Conservation (phyloP, 1,140 invertebrate genomes). For the Odontomachus brunneus region DNA sequence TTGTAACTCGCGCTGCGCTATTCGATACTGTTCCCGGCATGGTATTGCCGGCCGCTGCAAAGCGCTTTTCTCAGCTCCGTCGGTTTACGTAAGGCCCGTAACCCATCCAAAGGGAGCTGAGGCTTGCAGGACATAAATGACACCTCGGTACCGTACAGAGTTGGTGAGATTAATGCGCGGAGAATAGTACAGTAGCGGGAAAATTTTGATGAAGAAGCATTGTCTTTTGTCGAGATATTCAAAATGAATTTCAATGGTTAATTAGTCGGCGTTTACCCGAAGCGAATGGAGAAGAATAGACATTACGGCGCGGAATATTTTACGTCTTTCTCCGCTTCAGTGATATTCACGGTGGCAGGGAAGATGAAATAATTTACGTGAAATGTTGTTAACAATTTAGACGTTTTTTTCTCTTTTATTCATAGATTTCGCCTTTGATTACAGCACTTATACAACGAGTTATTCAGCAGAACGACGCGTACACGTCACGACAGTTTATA, state of each 20-base stretch:
- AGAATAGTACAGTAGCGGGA: not conserved
- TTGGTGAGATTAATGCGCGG: not conserved
- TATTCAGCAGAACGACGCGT: not conserved
- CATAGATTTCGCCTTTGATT: not conserved
- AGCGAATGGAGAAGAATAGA: not conserved
- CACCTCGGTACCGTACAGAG: not conserved
- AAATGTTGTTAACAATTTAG: not conserved
- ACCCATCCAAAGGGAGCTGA: not conserved
- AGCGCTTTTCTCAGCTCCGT: conserved; percentile 19
- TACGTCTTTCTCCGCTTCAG: not conserved
- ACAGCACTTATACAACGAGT: not conserved
- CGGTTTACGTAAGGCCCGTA: not conserved
- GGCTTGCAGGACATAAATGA: not conserved
- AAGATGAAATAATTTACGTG: not conserved
- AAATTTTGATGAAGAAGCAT: not conserved
- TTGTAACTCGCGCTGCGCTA: conserved; percentile 63
- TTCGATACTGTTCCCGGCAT: conserved; percentile 29
- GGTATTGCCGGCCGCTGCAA: conserved; percentile 10
- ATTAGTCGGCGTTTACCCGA: not conserved
- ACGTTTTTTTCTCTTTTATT: not conserved
- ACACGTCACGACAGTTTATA: not conserved
- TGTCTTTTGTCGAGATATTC: not conserved
- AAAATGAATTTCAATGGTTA: not conserved
- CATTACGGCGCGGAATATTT: not conserved
- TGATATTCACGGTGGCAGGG: not conserved